These are phyloP conservation scores for Ctenodactylus gundi DNA, from an alignment of 2,113 vertebrate genomes.

Conservation along the genomic window DNA sequence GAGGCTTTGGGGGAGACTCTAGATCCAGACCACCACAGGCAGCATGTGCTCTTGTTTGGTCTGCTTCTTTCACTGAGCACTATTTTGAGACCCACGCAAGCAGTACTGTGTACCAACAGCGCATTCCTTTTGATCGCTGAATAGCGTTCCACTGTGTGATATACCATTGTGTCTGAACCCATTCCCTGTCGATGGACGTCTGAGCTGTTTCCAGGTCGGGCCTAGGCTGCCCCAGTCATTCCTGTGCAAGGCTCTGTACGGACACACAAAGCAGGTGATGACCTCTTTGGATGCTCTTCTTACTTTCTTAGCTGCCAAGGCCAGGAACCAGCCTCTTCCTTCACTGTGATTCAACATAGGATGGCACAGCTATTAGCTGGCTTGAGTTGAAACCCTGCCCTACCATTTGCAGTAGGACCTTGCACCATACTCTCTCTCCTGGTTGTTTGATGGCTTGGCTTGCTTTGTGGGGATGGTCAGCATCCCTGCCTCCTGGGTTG, in stretches of 20 bases:
- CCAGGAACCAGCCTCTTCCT: too few relatives aligned
- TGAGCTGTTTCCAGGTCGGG: neutral
- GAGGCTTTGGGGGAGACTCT: too few relatives aligned
- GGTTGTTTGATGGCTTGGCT: neutral
- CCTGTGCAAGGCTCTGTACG: accelerated
- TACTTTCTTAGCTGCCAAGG: neutral
- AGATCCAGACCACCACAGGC: too few relatives aligned
- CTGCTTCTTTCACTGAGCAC: neutral
- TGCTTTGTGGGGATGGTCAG: neutral
- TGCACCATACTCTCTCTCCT: neutral
- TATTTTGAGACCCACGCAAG: neutral
- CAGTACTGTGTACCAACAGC: too few relatives aligned
- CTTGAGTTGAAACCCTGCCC: neutral
- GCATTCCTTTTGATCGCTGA: neutral
- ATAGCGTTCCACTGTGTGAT: neutral
- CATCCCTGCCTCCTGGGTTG: neutral
- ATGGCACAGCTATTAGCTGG: neutral
- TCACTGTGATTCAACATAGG: neutral
- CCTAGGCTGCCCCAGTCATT: neutral
- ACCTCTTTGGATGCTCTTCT: neutral
- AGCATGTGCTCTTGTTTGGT: neutral
- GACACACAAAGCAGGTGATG: accelerated
- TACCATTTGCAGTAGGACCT: neutral
- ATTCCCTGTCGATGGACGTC: neutral
- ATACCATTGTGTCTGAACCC: neutral